Conservation (phyloP, 1,140 invertebrate species). For the Lepidostoma basale region DNA sequence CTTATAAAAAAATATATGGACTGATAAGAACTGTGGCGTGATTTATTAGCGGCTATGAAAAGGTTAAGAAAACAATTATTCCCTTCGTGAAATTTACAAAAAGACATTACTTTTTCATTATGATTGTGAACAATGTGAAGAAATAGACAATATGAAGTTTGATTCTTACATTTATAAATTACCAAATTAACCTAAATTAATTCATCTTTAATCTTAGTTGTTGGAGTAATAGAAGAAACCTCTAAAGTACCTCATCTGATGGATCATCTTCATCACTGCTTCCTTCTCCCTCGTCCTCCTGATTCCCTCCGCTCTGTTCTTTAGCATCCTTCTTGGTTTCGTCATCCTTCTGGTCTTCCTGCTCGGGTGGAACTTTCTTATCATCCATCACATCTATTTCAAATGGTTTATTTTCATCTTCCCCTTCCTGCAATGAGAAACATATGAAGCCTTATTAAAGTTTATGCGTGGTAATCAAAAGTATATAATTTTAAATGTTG, state of each 20-base stretch:
- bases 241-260: constrained; percentile 7
- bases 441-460: neutral
- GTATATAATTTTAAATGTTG: neutral
- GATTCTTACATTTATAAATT: too few species aligned
- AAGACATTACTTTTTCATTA: too few species aligned
- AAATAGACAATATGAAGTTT: too few species aligned
- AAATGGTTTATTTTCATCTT: constrained; percentile 78
- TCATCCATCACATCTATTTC: constrained; percentile 82
- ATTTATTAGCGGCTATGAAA: too few species aligned
- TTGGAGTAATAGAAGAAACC: neutral
- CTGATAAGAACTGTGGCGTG: too few species aligned
- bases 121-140: too few species aligned
- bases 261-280: constrained; percentile 52
- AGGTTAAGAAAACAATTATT: too few species aligned
- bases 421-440: constrained; percentile 55
- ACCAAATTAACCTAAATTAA: too few species aligned
- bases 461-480: neutral
- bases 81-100: too few species aligned
- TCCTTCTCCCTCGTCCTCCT: constrained; percentile 56
- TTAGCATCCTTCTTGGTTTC: constrained; percentile 55
- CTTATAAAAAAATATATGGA: too few species aligned
- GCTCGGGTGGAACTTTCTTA: constrained; percentile 54
- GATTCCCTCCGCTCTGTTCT: constrained; percentile 50
- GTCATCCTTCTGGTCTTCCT: constrained; percentile 52
- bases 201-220: too few species aligned